A percentile compares a stretch with the other conserved stretches of the same genome.
Conservation (phyloP, 2,797 vertebrate genomes). For the Tadarida brasiliensis region DNA sequence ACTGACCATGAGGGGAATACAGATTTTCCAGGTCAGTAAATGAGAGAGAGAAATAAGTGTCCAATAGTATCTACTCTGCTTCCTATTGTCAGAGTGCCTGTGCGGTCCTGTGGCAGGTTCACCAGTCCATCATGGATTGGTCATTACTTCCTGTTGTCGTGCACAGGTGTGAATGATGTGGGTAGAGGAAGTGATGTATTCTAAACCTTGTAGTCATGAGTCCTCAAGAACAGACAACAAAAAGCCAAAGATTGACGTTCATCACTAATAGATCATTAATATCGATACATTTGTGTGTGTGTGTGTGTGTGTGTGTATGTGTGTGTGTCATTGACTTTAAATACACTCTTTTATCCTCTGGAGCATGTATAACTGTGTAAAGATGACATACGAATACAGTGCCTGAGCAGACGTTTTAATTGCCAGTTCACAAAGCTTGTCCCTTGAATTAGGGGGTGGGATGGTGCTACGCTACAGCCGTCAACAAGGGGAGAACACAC, state of each 20-base stretch:
- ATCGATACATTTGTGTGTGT: not conserved
- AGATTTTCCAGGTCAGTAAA: slow-evolving; percentile 96
- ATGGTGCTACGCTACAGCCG: not conserved
- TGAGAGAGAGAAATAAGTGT: not conserved
- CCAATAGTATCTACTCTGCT: not conserved
- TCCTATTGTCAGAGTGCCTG: not conserved
- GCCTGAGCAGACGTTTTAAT: not conserved
- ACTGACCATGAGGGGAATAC: slow-evolving; percentile 96
- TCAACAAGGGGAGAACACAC: not conserved
- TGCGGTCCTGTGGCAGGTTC: not conserved
- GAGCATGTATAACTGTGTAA: not conserved
- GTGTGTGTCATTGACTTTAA: not conserved
- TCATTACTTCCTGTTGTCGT: not conserved
- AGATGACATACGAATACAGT: not conserved
- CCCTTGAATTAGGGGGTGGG: not conserved
- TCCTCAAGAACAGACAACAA: not conserved
- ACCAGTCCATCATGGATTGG: not conserved
- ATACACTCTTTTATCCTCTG: slow-evolving; percentile 24
- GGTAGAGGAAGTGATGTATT: not conserved
- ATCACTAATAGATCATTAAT: not conserved
- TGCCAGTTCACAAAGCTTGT: not conserved
- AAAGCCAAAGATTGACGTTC: not conserved
- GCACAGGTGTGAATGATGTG: not conserved
- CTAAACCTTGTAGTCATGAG: not conserved
- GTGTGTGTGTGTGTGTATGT: not conserved